Evolutionary conservation across 2,113 vertebrate species (phyloP).

Genomic region (Himantopus leucocephalus): DNA sequence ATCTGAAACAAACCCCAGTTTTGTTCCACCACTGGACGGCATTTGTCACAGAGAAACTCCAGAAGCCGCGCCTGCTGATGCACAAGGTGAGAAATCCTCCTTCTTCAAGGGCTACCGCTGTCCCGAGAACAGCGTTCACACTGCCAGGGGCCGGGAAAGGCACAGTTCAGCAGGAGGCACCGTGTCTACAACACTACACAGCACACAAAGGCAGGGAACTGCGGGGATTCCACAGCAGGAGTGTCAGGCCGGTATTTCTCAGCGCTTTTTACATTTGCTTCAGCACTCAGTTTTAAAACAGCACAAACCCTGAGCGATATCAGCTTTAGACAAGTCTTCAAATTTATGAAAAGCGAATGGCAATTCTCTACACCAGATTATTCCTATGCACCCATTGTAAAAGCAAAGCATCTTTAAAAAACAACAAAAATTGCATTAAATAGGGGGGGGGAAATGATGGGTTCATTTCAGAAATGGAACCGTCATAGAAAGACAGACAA

Average conservation of each 20-base stretch:
- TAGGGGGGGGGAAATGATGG: too few relatives aligned
- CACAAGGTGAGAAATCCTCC: not conserved
- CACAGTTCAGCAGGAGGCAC: not conserved
- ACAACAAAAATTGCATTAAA: not conserved
- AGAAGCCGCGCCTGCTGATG: rapidly evolving
- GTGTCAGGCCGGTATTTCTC: not conserved
- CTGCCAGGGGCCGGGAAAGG: not conserved
- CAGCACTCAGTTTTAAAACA: not conserved
- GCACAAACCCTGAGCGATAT: not conserved
- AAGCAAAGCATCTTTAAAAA: not conserved
- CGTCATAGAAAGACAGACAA: not conserved
- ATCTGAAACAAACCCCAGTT: not conserved
- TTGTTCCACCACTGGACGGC: not conserved
- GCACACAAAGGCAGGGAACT: not conserved
- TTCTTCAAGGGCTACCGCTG: not conserved
- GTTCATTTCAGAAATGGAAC: not conserved
- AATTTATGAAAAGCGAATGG: not conserved
- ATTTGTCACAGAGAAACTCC: not conserved
- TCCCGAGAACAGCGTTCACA: not conserved
- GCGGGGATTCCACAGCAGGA: rapidly evolving
- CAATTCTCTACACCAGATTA: not conserved
- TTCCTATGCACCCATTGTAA: not conserved
- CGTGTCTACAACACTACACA: rapidly evolving
- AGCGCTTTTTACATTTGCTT: not conserved
- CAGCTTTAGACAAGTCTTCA: not conserved